A percentile compares a stretch with the other conserved stretches of the same genome.
These are phyloP conservation scores for Bradypodion pumilum DNA, from an alignment of 2,797 vertebrate genomes.

Conservation along the genomic window DNA sequence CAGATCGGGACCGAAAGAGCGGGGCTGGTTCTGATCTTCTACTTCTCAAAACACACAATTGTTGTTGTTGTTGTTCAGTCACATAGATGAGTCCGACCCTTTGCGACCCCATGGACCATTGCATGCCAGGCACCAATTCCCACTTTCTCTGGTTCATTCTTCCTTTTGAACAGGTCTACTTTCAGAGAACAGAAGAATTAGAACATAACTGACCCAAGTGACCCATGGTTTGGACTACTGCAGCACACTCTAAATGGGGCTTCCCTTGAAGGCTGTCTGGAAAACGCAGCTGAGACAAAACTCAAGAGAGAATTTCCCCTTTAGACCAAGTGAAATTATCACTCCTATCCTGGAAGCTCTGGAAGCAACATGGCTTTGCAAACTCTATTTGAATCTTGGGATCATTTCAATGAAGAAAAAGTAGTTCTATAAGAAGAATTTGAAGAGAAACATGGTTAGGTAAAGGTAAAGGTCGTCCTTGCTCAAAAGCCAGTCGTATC, in stretches of 20 bases:
- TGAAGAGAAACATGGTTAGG: too few relatives aligned
- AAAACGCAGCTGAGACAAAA: neutral
- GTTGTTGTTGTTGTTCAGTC: too few relatives aligned
- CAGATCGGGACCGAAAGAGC: constrained; percentile 16
- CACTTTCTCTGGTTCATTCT: too few relatives aligned
- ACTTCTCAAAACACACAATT: neutral
- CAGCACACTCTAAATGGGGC: neutral
- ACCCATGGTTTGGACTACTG: neutral
- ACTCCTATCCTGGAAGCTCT: too few relatives aligned
- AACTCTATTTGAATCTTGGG: neutral
- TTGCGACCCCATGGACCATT: too few relatives aligned
- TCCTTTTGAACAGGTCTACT: neutral
- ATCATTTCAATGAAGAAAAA: neutral
- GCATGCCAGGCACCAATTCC: too few relatives aligned
- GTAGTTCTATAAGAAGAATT: constrained; percentile 4
- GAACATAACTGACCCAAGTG: neutral
- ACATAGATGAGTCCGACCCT: too few relatives aligned
- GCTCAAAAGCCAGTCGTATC: too few relatives aligned
- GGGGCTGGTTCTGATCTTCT: neutral
- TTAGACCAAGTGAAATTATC: too few relatives aligned
- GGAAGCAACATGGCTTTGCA: too few relatives aligned
- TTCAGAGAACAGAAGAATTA: neutral
- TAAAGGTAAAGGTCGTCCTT: too few relatives aligned
- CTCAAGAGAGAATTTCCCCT: too few relatives aligned
- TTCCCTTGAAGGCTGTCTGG: neutral